Conservation (phyloP, 2,797 vertebrate genomes). For the Gymnothorax javanicus region DNA sequence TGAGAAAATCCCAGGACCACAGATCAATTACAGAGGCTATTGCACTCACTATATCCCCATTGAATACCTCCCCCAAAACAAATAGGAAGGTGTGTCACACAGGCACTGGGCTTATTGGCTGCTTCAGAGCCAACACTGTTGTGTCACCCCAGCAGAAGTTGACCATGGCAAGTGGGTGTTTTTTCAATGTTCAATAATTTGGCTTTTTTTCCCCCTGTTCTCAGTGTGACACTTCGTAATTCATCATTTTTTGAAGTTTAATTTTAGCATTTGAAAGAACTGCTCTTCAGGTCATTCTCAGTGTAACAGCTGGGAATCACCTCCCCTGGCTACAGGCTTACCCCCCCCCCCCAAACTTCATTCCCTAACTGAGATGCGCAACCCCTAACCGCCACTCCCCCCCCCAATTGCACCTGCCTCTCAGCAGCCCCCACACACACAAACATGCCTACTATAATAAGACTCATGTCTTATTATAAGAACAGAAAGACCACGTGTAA, state of each 20-base stretch:
- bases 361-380: background rate
- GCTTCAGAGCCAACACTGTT: background rate
- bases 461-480: constrained; percentile 32
- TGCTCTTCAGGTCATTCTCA: constrained; percentile 22
- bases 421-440: background rate
- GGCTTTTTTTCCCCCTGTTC: background rate
- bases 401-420: background rate
- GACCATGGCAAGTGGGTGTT: background rate
- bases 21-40: background rate
- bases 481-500: constrained; percentile 8
- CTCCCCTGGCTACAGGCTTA: background rate
- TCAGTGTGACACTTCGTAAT: constrained; percentile 20
- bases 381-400: background rate
- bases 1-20: constrained; percentile 51
- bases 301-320: background rate
- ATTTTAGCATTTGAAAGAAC: constrained; percentile 27
- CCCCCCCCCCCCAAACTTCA: background rate
- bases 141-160: background rate
- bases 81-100: constrained; percentile 17
- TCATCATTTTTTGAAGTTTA: constrained; percentile 33
- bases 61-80: constrained; percentile 1
- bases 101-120: background rate
- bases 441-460: background rate
- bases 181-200: background rate
- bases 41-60: background rate